Evolutionary conservation across 2,113 vertebrate species (phyloP).

Genomic region (Ochotona curzoniae): DNA sequence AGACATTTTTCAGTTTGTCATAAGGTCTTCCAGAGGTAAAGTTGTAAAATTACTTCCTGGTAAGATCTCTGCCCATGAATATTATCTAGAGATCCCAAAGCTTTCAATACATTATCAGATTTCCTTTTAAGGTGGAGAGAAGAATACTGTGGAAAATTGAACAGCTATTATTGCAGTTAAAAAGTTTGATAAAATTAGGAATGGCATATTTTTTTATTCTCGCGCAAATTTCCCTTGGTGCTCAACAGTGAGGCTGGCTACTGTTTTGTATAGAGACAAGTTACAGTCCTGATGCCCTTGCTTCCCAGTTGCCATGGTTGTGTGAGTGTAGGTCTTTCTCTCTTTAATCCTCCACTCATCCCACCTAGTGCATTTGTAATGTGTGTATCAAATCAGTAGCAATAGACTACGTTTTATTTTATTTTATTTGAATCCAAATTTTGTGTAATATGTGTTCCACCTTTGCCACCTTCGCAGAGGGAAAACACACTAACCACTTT

Average conservation of each 20-base stretch:
- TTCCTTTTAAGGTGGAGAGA: constrained; percentile 23
- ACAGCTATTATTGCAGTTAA: constrained; percentile 52
- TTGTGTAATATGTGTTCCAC: constrained; percentile 4
- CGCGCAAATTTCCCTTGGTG: constrained; percentile 22
- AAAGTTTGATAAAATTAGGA: constrained; percentile 56
- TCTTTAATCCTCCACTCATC: constrained; percentile 50
- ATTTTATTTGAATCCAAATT: background rate
- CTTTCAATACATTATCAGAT: constrained; percentile 48
- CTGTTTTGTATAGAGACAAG: constrained; percentile 28
- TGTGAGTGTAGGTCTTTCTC: constrained; percentile 8
- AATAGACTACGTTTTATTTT: constrained; percentile 22
- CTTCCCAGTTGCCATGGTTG: constrained; percentile 23
- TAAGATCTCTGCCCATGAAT: constrained; percentile 12
- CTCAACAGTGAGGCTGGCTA: constrained; percentile 20
- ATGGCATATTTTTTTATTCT: constrained; percentile 39
- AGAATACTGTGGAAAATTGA: background rate
- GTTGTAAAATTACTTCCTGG: constrained; percentile 45
- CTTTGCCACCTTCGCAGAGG: constrained; percentile 35
- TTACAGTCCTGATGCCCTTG: constrained; percentile 6
- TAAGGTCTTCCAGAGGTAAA: constrained; percentile 58
- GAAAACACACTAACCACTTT: constrained; percentile 15
- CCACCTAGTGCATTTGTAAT: constrained; percentile 57
- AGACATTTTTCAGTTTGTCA: constrained; percentile 67
- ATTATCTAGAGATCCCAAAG: constrained; percentile 46
- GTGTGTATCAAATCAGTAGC: constrained; percentile 8